These are phyloP conservation scores for Drosophila arawakana DNA, from an alignment of 1,140 invertebrate species.

Conservation along the genomic window DNA sequence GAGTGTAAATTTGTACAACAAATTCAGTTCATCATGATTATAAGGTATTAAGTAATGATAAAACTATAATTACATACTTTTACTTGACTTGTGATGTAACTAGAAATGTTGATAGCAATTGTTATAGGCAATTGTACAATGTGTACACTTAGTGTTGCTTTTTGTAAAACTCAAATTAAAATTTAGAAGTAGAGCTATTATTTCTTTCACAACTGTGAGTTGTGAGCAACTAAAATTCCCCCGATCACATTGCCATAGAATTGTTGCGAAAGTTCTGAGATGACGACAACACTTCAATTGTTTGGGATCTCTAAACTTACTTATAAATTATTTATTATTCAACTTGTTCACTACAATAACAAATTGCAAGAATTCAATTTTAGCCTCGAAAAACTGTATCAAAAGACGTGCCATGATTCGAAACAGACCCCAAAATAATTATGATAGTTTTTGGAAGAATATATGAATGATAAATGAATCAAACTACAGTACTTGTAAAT, in stretches of 20 bases:
- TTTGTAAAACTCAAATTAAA: background rate
- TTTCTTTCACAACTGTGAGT: too few relatives aligned
- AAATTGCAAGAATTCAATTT: background rate
- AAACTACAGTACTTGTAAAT: background rate
- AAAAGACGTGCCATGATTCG: background rate
- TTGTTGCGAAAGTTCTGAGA: background rate
- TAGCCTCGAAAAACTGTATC: background rate
- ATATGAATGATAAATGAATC: background rate
- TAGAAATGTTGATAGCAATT: too few relatives aligned
- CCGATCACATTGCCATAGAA: background rate
- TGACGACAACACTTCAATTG: constrained; percentile 27
- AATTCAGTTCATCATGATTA: too few relatives aligned
- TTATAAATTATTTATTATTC: constrained; percentile 15
- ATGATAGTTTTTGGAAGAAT: background rate
- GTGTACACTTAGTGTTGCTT: too few relatives aligned
- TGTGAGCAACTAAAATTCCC: background rate
- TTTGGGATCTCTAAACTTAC: constrained; percentile 5
- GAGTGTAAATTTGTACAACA: too few relatives aligned
- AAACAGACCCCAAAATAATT: background rate
- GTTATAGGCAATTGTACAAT: too few relatives aligned
- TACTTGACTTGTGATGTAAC: too few relatives aligned
- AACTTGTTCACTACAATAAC: constrained; percentile 4
- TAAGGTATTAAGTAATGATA: too few relatives aligned
- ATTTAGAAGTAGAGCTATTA: background rate
- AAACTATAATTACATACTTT: too few relatives aligned